Conservation (phyloP, 92 coral and sea anemone species). For the Zoanthus sociatus region DNA sequence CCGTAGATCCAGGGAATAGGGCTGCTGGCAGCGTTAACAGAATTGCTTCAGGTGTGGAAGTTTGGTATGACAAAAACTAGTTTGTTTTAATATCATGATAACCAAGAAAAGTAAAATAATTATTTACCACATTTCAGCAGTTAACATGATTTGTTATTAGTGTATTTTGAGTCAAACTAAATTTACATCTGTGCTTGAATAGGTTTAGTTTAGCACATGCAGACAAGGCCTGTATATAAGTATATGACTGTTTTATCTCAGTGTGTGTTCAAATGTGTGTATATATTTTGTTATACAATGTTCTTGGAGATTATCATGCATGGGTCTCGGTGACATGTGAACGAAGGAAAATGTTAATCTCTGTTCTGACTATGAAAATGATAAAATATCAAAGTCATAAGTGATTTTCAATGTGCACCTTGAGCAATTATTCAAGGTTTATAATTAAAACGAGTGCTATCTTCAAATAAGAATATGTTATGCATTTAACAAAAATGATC, state of each 20-base stretch:
- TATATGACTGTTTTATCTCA: background rate
- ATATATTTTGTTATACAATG: background rate
- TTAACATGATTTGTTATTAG: background rate
- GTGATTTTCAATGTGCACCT: too few species aligned
- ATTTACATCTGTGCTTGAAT: background rate
- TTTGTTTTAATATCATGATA: background rate
- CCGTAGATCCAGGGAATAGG: background rate
- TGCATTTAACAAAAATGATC: too few species aligned
- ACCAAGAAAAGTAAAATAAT: background rate
- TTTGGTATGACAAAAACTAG: background rate
- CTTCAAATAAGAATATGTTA: too few species aligned
- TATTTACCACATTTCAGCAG: background rate
- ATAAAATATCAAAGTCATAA: background rate
- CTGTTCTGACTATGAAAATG: background rate
- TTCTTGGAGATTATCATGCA: background rate
- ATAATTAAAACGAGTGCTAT: too few species aligned
- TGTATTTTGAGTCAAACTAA: background rate
- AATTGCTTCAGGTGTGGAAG: background rate
- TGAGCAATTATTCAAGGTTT: too few species aligned
- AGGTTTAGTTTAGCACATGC: background rate
- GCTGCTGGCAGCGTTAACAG: background rate
- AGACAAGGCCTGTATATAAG: background rate
- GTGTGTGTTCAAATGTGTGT: background rate
- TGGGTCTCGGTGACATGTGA: background rate
- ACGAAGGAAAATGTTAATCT: background rate